Conservation (phyloP, 2,888 invertebrate genomes). For the Acanthacorydalis orientalis region DNA sequence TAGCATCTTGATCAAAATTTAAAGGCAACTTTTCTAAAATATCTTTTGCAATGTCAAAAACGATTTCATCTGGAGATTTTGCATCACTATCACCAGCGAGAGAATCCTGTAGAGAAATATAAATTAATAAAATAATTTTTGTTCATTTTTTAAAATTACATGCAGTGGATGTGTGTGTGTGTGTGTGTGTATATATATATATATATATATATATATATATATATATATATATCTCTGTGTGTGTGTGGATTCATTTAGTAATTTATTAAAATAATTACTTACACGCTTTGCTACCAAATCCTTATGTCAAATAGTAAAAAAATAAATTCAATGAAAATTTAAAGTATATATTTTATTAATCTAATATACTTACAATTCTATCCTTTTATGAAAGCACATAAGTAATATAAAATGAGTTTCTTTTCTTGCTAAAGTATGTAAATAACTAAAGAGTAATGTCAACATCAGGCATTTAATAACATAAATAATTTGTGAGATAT, state of each 20-base stretch:
- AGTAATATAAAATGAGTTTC: neutral
- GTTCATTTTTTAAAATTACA: neutral
- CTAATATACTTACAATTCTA: conserved; percentile 3
- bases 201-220: too few relatives aligned
- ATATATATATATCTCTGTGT: too few relatives aligned
- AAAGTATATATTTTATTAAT: neutral
- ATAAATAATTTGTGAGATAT: too few relatives aligned
- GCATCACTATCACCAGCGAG: conserved; percentile 38
- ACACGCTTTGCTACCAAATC: neutral
- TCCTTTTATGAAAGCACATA: conserved; percentile 2
- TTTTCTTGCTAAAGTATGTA: neutral
- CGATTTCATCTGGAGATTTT: conserved; percentile 61
- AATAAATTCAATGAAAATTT: neutral
- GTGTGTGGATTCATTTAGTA: neutral
- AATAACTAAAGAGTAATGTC: neutral
- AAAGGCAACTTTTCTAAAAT: conserved; percentile 59
- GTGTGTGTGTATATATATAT: too few relatives aligned
- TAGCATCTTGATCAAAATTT: conserved; percentile 46
- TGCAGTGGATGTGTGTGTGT: neutral
- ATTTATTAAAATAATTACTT: neutral
- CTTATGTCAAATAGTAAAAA: neutral
- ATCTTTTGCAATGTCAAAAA: conserved; percentile 62
- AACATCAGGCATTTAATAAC: too few relatives aligned
- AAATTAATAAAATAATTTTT: neutral
- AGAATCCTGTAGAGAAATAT: conserved; percentile 35